phyloP scores from a whole-genome alignment of 1,140 invertebrate genomes.

The Dendroctonus valens region DNA sequence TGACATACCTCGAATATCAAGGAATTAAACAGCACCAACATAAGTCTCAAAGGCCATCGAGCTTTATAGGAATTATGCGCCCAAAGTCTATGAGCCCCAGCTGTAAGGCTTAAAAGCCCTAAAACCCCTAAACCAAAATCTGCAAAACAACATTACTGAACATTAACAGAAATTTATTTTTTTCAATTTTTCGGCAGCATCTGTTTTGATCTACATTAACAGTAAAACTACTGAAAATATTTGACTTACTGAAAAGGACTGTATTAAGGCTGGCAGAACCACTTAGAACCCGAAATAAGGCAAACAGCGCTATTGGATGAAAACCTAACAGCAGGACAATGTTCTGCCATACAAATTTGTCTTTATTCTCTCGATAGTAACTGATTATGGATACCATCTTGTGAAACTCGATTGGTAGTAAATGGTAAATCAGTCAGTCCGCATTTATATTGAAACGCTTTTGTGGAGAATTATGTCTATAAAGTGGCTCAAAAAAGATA shows the following conservation, averaged over 20 bases:
- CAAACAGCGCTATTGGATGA: not conserved
- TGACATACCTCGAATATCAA: slow-evolving; percentile 6
- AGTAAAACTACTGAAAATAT: not conserved
- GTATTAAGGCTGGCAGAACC: not conserved
- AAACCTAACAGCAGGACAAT: not conserved
- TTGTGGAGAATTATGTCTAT: too few species aligned
- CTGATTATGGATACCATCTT: not conserved
- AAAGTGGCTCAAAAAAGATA: too few species aligned
- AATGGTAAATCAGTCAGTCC: too few species aligned
- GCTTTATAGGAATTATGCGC: slow-evolving; percentile 12
- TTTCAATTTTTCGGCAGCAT: not conserved
- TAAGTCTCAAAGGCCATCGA: slow-evolving; percentile 9
- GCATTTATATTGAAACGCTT: too few species aligned
- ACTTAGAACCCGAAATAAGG: not conserved
- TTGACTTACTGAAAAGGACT: not conserved
- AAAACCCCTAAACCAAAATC: not conserved
- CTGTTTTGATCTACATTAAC: too few species aligned
- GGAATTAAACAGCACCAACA: slow-evolving; percentile 1
- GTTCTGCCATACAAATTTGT: not conserved
- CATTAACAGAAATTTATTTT: not conserved
- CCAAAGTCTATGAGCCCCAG: slow-evolving; percentile 9
- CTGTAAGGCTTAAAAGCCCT: slow-evolving; percentile 8
- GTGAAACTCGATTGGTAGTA: too few species aligned
- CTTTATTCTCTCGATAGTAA: not conserved
- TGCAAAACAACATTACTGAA: not conserved